phyloP scores from a whole-genome alignment of 37 sponge, comb jelly and placozoan species.

The Aphrocallistes beatrix region DNA sequence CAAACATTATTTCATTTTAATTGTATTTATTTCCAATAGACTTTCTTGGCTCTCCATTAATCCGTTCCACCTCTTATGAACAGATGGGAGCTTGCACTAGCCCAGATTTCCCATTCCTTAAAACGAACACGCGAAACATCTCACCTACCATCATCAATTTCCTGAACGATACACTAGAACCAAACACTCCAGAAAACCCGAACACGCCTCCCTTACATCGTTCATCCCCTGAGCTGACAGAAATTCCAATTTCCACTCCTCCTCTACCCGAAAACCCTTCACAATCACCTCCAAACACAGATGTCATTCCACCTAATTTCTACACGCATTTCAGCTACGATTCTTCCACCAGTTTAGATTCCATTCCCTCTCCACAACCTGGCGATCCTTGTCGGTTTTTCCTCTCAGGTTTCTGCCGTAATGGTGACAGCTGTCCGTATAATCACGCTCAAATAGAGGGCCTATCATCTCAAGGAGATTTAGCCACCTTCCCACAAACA shows the following conservation, averaged over 20 bases:
- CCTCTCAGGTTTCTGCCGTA: slow-evolving; percentile 27
- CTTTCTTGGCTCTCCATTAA: background rate
- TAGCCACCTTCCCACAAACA: slow-evolving; percentile 22
- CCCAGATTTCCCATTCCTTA: background rate
- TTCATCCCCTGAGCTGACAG: background rate
- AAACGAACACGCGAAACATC: background rate
- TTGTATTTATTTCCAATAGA: background rate
- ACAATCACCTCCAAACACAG: background rate
- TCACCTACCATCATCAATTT: background rate
- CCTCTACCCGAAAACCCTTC: background rate
- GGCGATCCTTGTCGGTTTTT: slow-evolving; percentile 32
- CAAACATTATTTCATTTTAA: no score
- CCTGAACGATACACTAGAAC: background rate
- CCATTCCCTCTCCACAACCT: background rate
- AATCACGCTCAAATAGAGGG: slow-evolving; percentile 22
- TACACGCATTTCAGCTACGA: background rate
- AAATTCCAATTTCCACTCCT: background rate
- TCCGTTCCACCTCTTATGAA: background rate
- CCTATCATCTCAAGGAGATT: background rate
- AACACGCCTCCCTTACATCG: background rate
- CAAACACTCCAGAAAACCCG: background rate
- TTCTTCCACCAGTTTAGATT: background rate
- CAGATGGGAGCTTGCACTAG: background rate
- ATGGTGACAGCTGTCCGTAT: slow-evolving; percentile 29
- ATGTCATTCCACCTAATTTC: background rate